Evolutionary conservation across 2,797 vertebrate species (phyloP).

Genomic region (Falco biarmicus): DNA sequence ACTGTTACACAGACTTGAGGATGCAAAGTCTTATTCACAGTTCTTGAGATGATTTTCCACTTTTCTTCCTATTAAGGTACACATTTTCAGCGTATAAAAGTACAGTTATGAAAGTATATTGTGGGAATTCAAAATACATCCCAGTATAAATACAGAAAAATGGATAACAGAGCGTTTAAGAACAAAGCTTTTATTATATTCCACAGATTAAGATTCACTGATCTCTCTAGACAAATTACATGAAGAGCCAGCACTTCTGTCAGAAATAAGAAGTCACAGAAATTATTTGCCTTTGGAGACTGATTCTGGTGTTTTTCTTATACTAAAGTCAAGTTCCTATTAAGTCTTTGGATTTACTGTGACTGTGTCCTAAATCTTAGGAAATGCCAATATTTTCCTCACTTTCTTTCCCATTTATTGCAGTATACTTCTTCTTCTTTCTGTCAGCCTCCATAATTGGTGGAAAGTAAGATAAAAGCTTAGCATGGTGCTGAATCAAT

Average conservation of each 20-base stretch:
- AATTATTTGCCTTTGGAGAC: slow-evolving; percentile 41
- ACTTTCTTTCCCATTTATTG: slow-evolving; percentile 11
- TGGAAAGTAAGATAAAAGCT: slow-evolving; percentile 38
- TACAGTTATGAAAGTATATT: background rate
- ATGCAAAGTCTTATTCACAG: background rate
- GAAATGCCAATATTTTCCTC: slow-evolving; percentile 51
- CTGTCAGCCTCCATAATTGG: slow-evolving; percentile 5
- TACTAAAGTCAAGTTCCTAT: slow-evolving; percentile 27
- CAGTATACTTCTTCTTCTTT: slow-evolving; percentile 1
- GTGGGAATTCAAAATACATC: background rate
- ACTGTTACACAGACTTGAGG: background rate
- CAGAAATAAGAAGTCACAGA: background rate
- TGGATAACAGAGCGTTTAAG: background rate
- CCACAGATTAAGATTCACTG: background rate
- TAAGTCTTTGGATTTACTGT: slow-evolving; percentile 57
- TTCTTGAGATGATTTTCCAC: background rate
- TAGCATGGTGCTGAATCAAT: slow-evolving; percentile 10
- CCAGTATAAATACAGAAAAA: background rate
- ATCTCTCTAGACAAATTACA: background rate
- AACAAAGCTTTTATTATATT: background rate
- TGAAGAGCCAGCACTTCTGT: background rate
- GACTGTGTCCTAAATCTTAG: slow-evolving; percentile 17
- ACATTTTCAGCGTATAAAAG: background rate
- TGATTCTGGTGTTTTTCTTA: slow-evolving; percentile 38
- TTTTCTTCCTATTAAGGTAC: slow-evolving; percentile 9